Base-by-base conservation (phyloP, 2,888 invertebrate genomes). In the Cylindroiulus punctatus region DNA sequence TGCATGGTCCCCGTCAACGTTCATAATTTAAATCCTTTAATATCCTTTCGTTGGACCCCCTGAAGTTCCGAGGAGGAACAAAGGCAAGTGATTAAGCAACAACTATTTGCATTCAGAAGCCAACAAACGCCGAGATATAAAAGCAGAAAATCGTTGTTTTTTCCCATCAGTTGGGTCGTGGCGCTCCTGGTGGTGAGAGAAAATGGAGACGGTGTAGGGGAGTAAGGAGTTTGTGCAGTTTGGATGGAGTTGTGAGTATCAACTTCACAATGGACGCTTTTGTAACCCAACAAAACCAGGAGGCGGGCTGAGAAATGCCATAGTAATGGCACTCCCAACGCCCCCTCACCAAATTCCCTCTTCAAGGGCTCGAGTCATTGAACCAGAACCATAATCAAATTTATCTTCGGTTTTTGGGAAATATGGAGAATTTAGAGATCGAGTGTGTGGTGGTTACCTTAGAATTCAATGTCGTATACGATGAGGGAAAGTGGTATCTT, bases 1-100 rank as follows among this genome's bases (percentile, higher is more conserved):
- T 52, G 52, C 44, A 44, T 14, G 44, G 44, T 17, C n/a, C 52
- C 52, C 52, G 52, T 52, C 52, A 19, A 52, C 52, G 52, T 52
- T 52, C 12, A 52, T 52, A 52, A 52, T 52, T 52, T 52, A 52
- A 52, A 52, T 52, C 52, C 52, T 52, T 52, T 52, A 52, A 52
- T 17, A 52, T 52, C 52, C 52, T 52, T 52, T 17, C 52, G 52
- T 19, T 52, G 52, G 52, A 52, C 52, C 52, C 52, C 52, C 52
- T 52, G 52, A 52, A 17, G 52, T 52, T 52, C 52, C 17, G 1
- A 52, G 52, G n/a, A 52, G 52, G 52, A 52, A 52, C 52, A 52
- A 52, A 52, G 52, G n/a, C 52, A 52, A 52, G 52, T 52, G 52
- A 52, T 52, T 52, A 52, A 52, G 52, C 52, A 52, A 52, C 52